A percentile compares a stretch with the other conserved stretches of the same genome.
phyloP scores from a whole-genome alignment of 2,888 invertebrate genomes.

The Latheticus oryzae region DNA sequence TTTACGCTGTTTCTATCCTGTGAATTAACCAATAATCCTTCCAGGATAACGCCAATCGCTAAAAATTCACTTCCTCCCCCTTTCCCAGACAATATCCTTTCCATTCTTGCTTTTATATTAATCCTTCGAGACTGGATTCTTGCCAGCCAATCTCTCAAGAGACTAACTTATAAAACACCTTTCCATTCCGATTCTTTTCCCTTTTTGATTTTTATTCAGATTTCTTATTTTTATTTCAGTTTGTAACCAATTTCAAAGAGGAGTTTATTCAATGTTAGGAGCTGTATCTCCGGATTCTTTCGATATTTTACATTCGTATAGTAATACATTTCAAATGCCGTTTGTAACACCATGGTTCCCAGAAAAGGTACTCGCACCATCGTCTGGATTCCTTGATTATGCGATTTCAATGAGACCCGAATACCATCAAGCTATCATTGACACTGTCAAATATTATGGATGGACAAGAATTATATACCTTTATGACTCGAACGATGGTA shows the following conservation, averaged over 20 bases:
- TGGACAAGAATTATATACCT: slow-evolving; percentile 92
- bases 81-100: too few relatives aligned
- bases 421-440: slow-evolving; percentile 94
- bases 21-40: too few relatives aligned
- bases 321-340: slow-evolving; percentile 95
- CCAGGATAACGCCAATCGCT: too few relatives aligned
- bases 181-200: too few relatives aligned
- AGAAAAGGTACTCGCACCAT: slow-evolving; percentile 89
- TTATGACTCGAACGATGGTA: slow-evolving; percentile 92
- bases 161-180: too few relatives aligned
- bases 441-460: slow-evolving; percentile 91
- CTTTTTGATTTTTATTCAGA: too few relatives aligned
- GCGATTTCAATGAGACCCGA: slow-evolving; percentile 95
- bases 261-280: slow-evolving; percentile 90
- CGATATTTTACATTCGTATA: slow-evolving; percentile 92
- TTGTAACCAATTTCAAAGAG: slow-evolving; percentile 89
- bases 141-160: too few relatives aligned
- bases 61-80: too few relatives aligned
- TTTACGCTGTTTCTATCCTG: too few relatives aligned
- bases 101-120: too few relatives aligned
- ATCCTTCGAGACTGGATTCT: too few relatives aligned
- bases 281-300: slow-evolving; percentile 95
- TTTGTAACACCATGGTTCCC: slow-evolving; percentile 95
- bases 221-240: slow-evolving; percentile 76
- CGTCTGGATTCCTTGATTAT: slow-evolving; percentile 89